phyloP scores from a whole-genome alignment of 2,888 invertebrate genomes.

The Caenorhabditis doughertyi region DNA sequence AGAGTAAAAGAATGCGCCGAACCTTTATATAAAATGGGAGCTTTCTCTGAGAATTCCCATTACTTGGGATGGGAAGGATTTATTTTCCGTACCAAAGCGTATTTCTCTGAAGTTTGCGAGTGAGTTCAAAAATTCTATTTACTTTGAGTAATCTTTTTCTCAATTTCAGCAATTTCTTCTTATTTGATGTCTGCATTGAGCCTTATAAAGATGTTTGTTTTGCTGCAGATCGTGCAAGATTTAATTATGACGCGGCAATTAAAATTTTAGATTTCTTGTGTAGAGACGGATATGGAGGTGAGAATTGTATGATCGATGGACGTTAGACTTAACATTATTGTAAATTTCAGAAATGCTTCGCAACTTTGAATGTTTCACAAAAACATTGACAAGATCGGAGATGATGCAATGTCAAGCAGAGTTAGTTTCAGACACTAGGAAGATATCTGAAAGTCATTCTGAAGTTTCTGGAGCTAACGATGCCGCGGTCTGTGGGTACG shows the following conservation, averaged over 20 bases:
- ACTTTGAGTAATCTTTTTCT: not conserved
- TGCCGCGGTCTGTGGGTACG: slow-evolving; percentile 75
- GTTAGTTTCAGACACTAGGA: slow-evolving; percentile 73
- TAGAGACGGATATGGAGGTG: slow-evolving; percentile 76
- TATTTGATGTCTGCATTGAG: slow-evolving; percentile 77
- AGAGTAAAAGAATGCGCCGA: slow-evolving; percentile 75
- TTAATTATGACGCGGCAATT: slow-evolving; percentile 73
- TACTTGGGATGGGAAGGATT: slow-evolving; percentile 73
- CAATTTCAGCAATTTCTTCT: slow-evolving; percentile 72
- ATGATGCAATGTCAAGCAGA: slow-evolving; percentile 79
- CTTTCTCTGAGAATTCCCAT: slow-evolving; percentile 64
- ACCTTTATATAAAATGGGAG: slow-evolving; percentile 74
- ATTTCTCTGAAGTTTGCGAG: slow-evolving; percentile 77
- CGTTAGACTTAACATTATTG: too few relatives aligned
- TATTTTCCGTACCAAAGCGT: slow-evolving; percentile 71
- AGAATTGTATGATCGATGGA: not conserved
- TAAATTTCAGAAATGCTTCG: slow-evolving; percentile 72
- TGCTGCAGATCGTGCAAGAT: slow-evolving; percentile 67
- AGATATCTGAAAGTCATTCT: slow-evolving; percentile 65
- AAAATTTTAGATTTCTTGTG: slow-evolving; percentile 76
- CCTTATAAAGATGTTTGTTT: slow-evolving; percentile 77
- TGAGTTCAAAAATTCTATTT: slow-evolving; percentile 36
- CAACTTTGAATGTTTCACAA: slow-evolving; percentile 77
- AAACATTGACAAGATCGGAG: slow-evolving; percentile 76
- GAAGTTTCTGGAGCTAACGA: slow-evolving; percentile 47